Evolutionary conservation across 2,113 vertebrate species (phyloP).

Genomic region (Steatornis caripensis): DNA sequence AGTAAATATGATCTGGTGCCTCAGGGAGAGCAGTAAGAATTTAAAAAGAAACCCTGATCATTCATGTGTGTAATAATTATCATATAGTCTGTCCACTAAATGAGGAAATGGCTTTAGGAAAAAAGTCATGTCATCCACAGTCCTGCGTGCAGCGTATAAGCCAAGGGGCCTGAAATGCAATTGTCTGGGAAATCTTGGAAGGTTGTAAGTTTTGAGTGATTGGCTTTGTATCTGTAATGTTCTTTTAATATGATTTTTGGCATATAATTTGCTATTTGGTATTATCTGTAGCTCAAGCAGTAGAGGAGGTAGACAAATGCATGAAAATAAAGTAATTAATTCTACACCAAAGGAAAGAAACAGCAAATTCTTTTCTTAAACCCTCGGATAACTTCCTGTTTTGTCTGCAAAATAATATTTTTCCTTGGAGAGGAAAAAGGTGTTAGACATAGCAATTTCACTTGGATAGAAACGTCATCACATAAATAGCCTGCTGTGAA

Average conservation of each 20-base stretch:
- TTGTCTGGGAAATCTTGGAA: background rate
- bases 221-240: background rate
- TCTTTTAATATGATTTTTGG: slow-evolving; percentile 2
- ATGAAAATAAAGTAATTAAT: background rate
- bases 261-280: background rate
- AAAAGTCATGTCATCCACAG: background rate
- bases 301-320: background rate
- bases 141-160: background rate
- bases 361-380: background rate
- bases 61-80: background rate
- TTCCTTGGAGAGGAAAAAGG: background rate
- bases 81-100: background rate
- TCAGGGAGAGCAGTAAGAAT: background rate
- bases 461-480: background rate
- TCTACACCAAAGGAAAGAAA: background rate
- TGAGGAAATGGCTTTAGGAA: background rate
- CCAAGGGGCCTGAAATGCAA: background rate
- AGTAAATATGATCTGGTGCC: background rate
- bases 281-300: background rate
- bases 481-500: background rate
- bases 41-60: background rate
- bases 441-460: slow-evolving; percentile 35
- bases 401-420: background rate
- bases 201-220: background rate
- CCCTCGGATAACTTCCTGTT: background rate